A percentile compares a stretch with the other conserved stretches of the same genome.
phyloP scores from a whole-genome alignment of 2,888 invertebrate species.

The Spodoptera exigua region DNA sequence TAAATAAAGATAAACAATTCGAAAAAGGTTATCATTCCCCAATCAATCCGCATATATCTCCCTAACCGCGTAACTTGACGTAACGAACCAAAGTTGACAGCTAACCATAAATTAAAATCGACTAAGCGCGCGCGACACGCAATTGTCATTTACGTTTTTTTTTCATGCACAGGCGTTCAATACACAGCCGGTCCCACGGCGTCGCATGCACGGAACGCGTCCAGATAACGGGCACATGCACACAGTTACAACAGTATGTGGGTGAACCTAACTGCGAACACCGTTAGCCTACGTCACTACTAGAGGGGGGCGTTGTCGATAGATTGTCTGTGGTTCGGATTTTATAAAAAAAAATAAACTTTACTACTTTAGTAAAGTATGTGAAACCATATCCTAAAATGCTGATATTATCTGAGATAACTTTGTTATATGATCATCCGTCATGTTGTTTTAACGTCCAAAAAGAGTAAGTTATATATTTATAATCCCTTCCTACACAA shows the following conservation, averaged over 20 bases:
- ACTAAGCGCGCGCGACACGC: slow-evolving; percentile 42
- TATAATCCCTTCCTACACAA: too few species aligned
- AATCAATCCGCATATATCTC: not conserved
- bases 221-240: slow-evolving; percentile 83
- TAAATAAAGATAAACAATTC: not conserved
- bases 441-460: too few species aligned
- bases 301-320: slow-evolving; percentile 67
- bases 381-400: too few species aligned
- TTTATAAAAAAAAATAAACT: not conserved
- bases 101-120: slow-evolving; percentile 26
- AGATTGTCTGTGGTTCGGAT: slow-evolving; percentile 30
- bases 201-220: slow-evolving; percentile 76
- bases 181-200: slow-evolving; percentile 72
- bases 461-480: too few species aligned
- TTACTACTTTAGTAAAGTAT: too few species aligned
- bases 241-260: slow-evolving; percentile 85
- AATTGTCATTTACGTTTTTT: slow-evolving; percentile 57
- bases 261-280: slow-evolving; percentile 84
- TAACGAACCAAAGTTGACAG: slow-evolving; percentile 16
- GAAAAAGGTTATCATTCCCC: slow-evolving; percentile 8
- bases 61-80: slow-evolving; percentile 13
- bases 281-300: slow-evolving; percentile 83
- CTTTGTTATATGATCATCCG: too few species aligned
- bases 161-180: slow-evolving; percentile 57
- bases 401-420: too few species aligned